Evolutionary conservation across 2,797 vertebrate species (phyloP), one percentile per base, ranked within the genome.

Genomic region (Eulemur coronatus): DNA sequence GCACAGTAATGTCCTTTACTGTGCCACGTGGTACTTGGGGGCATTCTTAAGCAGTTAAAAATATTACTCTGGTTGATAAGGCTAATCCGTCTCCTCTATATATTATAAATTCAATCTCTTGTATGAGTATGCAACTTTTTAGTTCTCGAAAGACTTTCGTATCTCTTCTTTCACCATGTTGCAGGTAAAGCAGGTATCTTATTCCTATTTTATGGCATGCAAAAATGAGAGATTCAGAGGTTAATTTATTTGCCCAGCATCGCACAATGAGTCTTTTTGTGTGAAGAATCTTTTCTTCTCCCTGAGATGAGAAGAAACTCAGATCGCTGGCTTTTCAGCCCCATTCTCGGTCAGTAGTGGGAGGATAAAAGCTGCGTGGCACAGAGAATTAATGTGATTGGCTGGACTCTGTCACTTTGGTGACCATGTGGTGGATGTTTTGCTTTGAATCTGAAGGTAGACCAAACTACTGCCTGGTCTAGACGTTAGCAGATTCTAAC

Each of bases 1-100:
- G 22, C 18, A 18, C 4, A 38, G 18, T 14, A 28, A 11, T 15
- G 7, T 75, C 48, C 11, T 65, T 15, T 26, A 41, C 5, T 2
- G 0, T 4, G 9, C 30, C 33, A 22, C 6, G 7, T 9, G 61
- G 26, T 35, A 5, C 80, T 35, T 6, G 2, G 13, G 7, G 22
- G 4, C 18, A 26, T 33, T 57, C 12, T 61, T 30, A 30, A 89
- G 28, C 30, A 81, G 22, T 67, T 22, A 76, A 7, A 55, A 18
- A 6, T 35, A 33, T 10, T 20, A 33, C 22, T 55, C 20, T 18
- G 8, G 22, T 12, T 30, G 22, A 20, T 75, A 3, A n/a, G n/a
- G n/a, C 26, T 24, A 0, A 43, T 52, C 61, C 0, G 2, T 15
- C 13, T 63, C 48, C 35, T 35, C 17, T 41, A 55, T 28, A 20